A percentile compares a stretch with the other conserved stretches of the same genome.
Evolutionary conservation across 2,113 vertebrate genomes (phyloP).

Genomic region (Geococcyx californianus): DNA sequence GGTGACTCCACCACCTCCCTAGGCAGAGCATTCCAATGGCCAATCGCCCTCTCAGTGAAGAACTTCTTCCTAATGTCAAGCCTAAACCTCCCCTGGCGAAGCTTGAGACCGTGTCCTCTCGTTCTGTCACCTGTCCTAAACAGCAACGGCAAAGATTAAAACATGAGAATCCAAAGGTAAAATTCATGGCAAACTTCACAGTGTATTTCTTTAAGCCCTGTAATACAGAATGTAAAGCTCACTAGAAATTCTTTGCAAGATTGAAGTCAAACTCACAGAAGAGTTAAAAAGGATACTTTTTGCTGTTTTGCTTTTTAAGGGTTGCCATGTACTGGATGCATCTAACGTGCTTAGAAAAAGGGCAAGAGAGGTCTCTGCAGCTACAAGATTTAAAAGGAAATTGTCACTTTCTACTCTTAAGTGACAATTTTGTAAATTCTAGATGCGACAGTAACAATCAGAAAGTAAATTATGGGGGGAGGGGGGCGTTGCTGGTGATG

Average conservation of each 20-base stretch:
- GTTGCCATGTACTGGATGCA: background rate
- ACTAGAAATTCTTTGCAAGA: background rate
- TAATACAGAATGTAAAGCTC: background rate
- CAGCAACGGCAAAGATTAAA: background rate
- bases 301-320: background rate
- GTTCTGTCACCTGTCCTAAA: no score
- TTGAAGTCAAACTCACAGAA: background rate
- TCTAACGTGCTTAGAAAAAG: conserved; percentile 2
- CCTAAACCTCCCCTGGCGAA: no score
- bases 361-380: background rate
- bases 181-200: background rate
- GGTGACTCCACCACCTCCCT: no score
- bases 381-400: conserved; percentile 10
- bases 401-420: conserved; percentile 12
- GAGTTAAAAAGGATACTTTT: background rate
- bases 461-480: background rate
- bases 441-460: conserved; percentile 20
- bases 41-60: no score
- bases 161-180: background rate
- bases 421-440: conserved; percentile 40
- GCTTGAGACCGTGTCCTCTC: no score
- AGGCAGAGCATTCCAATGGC: no score
- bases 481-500: background rate
- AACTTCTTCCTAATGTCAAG: no score
- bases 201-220: background rate